These are phyloP conservation scores for Thaumatotibia leucotreta DNA, from an alignment of 1,140 invertebrate genomes.

Conservation along the genomic window DNA sequence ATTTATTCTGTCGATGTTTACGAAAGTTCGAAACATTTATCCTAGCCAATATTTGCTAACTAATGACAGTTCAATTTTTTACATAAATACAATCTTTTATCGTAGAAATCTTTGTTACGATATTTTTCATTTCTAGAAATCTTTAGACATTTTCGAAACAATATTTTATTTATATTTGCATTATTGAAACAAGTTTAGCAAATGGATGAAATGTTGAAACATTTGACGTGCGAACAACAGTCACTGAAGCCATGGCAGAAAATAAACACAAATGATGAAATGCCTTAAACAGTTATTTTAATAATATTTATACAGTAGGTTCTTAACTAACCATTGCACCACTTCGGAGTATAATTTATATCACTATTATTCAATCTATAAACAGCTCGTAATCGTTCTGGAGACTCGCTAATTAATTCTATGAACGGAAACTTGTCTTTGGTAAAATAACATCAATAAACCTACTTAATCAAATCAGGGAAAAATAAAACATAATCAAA, in stretches of 20 bases:
- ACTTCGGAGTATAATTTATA: constrained; percentile 55
- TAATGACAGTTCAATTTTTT: constrained; percentile 61
- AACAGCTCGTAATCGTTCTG: constrained; percentile 42
- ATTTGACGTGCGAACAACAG: constrained; percentile 44
- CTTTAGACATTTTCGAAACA: constrained; percentile 46
- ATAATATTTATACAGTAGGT: constrained; percentile 41
- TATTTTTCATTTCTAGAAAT: constrained; percentile 47
- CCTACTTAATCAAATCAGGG: constrained; percentile 49
- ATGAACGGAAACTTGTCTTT: constrained; percentile 66
- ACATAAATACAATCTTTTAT: constrained; percentile 68
- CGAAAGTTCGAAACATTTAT: constrained; percentile 45
- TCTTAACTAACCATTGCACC: constrained; percentile 67
- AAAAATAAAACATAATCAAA: constrained; percentile 42
- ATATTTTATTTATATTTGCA: constrained; percentile 20
- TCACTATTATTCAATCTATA: constrained; percentile 46
- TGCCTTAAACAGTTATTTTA: constrained; percentile 35
- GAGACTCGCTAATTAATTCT: constrained; percentile 37
- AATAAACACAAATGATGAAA: constrained; percentile 30
- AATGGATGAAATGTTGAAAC: constrained; percentile 15
- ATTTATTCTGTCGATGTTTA: constrained; percentile 60
- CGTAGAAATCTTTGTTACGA: constrained; percentile 53
- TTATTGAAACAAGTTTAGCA: constrained; percentile 21
- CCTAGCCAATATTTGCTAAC: constrained; percentile 48
- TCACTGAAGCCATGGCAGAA: constrained; percentile 47
- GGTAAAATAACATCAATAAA: constrained; percentile 63